Conservation (phyloP, 1,140 invertebrate genomes). For the Panulirus ornatus region DNA sequence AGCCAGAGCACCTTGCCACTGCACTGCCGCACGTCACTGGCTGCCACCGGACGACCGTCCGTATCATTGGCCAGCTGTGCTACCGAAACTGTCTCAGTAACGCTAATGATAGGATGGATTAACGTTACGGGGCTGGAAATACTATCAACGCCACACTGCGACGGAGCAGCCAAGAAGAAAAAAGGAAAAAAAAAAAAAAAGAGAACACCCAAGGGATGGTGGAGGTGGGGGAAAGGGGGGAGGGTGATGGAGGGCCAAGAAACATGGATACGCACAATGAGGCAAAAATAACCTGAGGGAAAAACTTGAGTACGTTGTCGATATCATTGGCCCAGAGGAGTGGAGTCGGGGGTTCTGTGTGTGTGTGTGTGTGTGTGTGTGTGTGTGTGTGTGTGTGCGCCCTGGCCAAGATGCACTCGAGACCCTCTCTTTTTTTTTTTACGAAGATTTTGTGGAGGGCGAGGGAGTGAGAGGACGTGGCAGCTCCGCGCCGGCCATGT, state of each 20-base stretch:
- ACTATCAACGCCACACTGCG: background rate
- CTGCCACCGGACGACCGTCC: background rate
- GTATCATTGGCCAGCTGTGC: background rate
- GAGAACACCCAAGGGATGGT: no score
- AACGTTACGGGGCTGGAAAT: background rate
- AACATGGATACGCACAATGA: background rate
- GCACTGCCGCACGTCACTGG: background rate
- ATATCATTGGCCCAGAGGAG: no score
- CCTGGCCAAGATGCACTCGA: background rate
- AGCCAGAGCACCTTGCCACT: background rate
- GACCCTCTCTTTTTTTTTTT: no score
- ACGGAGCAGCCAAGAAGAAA: background rate
- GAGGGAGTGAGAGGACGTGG: no score
- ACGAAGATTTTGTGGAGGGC: no score
- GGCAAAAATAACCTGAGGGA: background rate
- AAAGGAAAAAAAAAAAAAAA: no score
- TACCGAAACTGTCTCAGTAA: conserved; percentile 9
- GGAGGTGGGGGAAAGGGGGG: no score
- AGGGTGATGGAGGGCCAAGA: background rate
- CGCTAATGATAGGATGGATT: conserved; percentile 7
- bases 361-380: no score
- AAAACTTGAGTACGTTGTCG: background rate
- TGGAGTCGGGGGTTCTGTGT: no score
- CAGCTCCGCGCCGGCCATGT: no score
- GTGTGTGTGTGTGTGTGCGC: no score